A percentile compares a stretch with the other conserved stretches of the same genome.
phyloP scores from a whole-genome alignment of 2,113 vertebrate species.

The Crotalus horridus region DNA sequence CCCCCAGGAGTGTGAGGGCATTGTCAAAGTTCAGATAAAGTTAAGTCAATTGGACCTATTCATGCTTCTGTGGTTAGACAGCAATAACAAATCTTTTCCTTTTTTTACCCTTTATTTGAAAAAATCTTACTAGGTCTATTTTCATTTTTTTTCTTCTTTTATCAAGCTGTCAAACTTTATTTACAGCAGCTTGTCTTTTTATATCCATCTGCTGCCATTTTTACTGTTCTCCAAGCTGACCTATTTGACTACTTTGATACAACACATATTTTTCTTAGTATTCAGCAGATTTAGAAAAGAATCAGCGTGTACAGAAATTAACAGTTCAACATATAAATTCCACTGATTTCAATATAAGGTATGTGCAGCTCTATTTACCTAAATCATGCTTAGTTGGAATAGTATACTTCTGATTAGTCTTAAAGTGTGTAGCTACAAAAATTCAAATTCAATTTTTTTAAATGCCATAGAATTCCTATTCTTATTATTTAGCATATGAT shows the following conservation, averaged over 20 bases:
- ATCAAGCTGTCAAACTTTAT: neutral
- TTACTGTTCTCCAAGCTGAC: neutral
- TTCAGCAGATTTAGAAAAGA: neutral
- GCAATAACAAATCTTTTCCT: no score
- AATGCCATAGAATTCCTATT: no score
- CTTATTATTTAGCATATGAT: no score
- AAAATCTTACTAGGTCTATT: neutral
- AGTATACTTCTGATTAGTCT: neutral
- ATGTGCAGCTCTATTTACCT: neutral
- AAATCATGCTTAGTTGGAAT: neutral
- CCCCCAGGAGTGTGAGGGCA: no score
- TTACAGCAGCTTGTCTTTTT: neutral
- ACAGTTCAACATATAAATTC: neutral
- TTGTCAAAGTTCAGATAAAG: no score
- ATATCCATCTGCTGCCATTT: no score
- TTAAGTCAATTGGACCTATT: neutral
- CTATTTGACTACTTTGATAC: neutral
- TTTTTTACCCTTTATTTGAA: neutral
- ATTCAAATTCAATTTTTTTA: neutral
- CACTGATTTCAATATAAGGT: neutral
- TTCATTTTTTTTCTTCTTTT: neutral
- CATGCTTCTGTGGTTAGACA: no score
- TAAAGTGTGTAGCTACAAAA: neutral
- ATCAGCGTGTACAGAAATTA: neutral
- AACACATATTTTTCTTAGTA: neutral